Evolutionary conservation across 2,888 invertebrate species (phyloP), one percentile per base, ranked within the genome.

Genomic region (Dorcus hopei): DNA sequence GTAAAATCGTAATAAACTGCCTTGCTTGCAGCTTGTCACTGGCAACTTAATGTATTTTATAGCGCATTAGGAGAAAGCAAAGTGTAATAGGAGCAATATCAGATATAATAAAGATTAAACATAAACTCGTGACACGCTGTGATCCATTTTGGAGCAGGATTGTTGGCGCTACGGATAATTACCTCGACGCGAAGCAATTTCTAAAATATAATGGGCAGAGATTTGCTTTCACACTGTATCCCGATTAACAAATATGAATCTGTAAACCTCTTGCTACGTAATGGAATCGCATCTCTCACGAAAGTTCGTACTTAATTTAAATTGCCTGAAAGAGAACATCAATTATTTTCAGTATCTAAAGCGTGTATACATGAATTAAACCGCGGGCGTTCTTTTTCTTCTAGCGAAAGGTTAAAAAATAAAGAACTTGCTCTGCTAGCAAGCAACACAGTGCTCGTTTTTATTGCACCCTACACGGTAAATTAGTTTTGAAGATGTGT

Each of bases 31-130:
- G 55, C 58, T 61, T 61, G 61, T 61, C 61, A 58, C 52, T 54
- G 61, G 47, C 49, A 58, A 61, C 50, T 55, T 61, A 61, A 61
- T 61, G 61, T 51, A 54, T 61, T 61, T 61, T 61, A 61, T 49
- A 55, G 61, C 50, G 54, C 61, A 55, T 61, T 61, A 61, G 55
- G 58, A 52, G 54, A 51, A 58, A 51, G 53, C 55, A 52, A 55
- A 51, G 54, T 49, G 49, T 52, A 52, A 52, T 52, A 52, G 38
- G 43, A 52, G 52, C 49, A 54, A 33, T 54, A 49, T 54, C 49
- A 26, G 49, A 40, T 54, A 52, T 54, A 61, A 61, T 61, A 61
- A 61, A 58, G 58, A 61, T 61, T 61, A 61, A 58, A 52, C 51
- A 45, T 57, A 59, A 54, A 54, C 54, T 54, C 40, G 39, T 54